phyloP scores from a whole-genome alignment of 2,797 vertebrate genomes.

The Pangasius krempfi region DNA sequence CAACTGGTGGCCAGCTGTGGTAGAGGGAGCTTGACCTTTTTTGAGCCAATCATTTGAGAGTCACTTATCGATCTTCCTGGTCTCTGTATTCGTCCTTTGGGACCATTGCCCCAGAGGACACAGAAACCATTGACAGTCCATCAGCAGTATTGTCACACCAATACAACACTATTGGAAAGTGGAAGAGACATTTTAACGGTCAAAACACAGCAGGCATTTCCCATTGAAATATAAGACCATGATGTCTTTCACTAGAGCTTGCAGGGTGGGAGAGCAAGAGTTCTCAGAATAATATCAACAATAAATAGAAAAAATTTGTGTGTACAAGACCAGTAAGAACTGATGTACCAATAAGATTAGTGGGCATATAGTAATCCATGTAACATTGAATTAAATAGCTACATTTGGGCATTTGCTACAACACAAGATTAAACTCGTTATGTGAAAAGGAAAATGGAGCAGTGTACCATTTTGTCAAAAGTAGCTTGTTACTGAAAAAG shows the following conservation, averaged over 20 bases:
- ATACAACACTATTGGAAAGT: slow-evolving; percentile 12
- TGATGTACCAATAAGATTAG: background rate
- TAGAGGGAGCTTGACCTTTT: slow-evolving; percentile 34
- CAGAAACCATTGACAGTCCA: slow-evolving; percentile 32
- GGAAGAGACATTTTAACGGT: slow-evolving; percentile 13
- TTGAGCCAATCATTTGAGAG: slow-evolving; percentile 31
- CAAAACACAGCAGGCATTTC: slow-evolving; percentile 17
- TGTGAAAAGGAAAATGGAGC: background rate
- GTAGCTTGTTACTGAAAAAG: background rate
- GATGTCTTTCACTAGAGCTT: background rate
- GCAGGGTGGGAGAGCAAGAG: background rate
- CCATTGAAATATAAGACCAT: background rate
- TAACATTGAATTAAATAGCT: background rate
- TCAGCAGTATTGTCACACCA: slow-evolving; percentile 10
- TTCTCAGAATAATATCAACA: background rate
- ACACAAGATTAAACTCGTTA: background rate
- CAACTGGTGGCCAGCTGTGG: slow-evolving; percentile 41
- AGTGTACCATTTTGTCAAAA: background rate
- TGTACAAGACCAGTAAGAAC: background rate
- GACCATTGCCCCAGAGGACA: slow-evolving; percentile 17
- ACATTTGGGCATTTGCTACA: background rate
- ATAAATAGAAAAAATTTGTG: background rate
- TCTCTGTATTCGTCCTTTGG: slow-evolving; percentile 17
- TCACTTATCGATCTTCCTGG: slow-evolving; percentile 22
- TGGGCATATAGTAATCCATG: background rate